A percentile compares a stretch with the other conserved stretches of the same genome.
Evolutionary conservation across 2,113 vertebrate species (phyloP).

Genomic region (Hippolais icterina): DNA sequence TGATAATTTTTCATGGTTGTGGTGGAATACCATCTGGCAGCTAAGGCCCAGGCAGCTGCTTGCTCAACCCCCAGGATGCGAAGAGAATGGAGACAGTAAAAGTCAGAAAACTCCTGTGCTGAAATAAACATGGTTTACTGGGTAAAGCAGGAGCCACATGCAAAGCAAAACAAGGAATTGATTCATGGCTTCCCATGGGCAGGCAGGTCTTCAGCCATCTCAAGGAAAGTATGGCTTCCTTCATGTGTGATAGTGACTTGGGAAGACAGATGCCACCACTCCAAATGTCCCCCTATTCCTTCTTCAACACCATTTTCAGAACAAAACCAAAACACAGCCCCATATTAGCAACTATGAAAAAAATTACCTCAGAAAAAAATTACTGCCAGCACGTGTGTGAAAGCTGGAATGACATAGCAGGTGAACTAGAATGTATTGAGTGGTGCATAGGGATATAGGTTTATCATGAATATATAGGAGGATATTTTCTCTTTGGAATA

Average conservation of each 20-base stretch:
- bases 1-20: not conserved
- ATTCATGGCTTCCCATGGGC: not conserved
- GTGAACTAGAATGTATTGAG: not conserved
- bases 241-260: not conserved
- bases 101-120: not conserved
- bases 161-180: not conserved
- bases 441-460: not conserved
- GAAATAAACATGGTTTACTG: not conserved
- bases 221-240: not conserved
- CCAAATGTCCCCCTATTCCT: not conserved
- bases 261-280: not conserved
- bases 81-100: not conserved
- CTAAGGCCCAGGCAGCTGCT: not conserved
- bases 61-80: fast-evolving
- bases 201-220: not conserved
- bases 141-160: not conserved
- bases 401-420: not conserved
- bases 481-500: not conserved
- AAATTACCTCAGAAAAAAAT: too few relatives aligned
- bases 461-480: not conserved
- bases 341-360: too few relatives aligned
- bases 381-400: not conserved
- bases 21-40: not conserved
- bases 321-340: not conserved
- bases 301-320: not conserved